Base-by-base conservation (phyloP, 2,888 invertebrate species). In the Nemotelus nigrinus region DNA sequence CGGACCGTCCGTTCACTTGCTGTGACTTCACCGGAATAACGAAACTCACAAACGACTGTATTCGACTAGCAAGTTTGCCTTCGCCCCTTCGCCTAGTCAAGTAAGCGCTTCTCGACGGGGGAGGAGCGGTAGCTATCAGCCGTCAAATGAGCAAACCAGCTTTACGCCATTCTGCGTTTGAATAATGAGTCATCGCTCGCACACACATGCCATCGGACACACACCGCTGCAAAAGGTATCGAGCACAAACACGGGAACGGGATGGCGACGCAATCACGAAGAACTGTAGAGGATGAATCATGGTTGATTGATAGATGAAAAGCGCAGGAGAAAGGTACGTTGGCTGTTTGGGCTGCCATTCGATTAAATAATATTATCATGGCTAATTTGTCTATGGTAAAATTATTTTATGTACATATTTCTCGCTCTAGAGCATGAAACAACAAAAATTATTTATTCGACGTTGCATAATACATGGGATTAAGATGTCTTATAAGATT, bases 21-120 rank as follows among this genome's bases (percentile, higher is more conserved):
- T 55, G 70, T 70, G 70, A 43, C 70, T 70, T 70, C 43, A 55
- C 70, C 70, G 70, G 70, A 70, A 70, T 70, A 55, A 70, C 70
- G 70, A 70, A 70, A 55, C 7, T 53, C 8, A n/a, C 39, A 43
- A 55, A 41, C 50, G 67, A 4, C 5, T 25, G 25, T 47, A 6
- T 47, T 57, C 57, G 43, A 43, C 43, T 39, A 43, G 63, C 63
- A 43, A 10, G 41, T 8, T 4, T 41, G 63, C 2, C 4, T 8
- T n/a, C 43, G 63, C 25, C 25, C 25, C 25, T 63, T 43, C 41
- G 43, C 39, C 3, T 39, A 39, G 63, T 43, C 7, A 43, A 10
- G 41, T 25, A 3, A 43, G 43, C 41, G 25, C 58, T 39, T 39
- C 39, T 6, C 53, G 10, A 10, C 63, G 8, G 63, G 41, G 25